These are phyloP conservation scores for Seriola aureovittata DNA, from an alignment of 2,113 vertebrate species.

Conservation along the genomic window DNA sequence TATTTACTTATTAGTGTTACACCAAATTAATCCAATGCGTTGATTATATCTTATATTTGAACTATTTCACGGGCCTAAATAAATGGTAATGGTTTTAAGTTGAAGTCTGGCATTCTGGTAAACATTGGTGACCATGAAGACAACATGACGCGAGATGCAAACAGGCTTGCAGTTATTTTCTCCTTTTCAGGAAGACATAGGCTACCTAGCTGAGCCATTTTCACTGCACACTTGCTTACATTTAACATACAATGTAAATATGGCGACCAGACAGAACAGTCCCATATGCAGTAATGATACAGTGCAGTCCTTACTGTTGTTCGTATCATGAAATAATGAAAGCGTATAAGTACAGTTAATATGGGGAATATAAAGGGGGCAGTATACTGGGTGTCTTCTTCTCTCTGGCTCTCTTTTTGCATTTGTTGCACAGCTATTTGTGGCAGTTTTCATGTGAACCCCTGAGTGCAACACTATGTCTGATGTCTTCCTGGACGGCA, in stretches of 20 bases:
- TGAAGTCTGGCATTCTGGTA: neutral
- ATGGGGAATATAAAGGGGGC: neutral
- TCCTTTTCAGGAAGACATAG: neutral
- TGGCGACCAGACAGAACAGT: neutral
- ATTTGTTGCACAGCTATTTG: no score
- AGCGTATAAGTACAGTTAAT: neutral
- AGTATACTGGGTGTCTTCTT: neutral
- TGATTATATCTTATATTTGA: neutral
- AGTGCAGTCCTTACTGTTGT: neutral
- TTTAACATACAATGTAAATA: neutral
- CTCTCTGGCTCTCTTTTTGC: no score
- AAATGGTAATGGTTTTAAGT: neutral
- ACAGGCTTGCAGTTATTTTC: neutral
- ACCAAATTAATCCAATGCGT: neutral
- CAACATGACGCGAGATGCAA: neutral
- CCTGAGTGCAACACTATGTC: no score
- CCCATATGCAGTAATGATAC: neutral
- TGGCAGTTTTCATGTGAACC: no score
- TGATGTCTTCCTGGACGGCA: no score
- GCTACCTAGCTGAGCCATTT: neutral
- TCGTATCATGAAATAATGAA: neutral
- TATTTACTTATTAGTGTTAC: neutral
- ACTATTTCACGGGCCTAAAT: neutral
- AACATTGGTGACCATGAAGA: neutral
- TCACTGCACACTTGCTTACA: neutral